Conservation (phyloP, 1,140 invertebrate species). For the Zaprionus gabonicus region DNA sequence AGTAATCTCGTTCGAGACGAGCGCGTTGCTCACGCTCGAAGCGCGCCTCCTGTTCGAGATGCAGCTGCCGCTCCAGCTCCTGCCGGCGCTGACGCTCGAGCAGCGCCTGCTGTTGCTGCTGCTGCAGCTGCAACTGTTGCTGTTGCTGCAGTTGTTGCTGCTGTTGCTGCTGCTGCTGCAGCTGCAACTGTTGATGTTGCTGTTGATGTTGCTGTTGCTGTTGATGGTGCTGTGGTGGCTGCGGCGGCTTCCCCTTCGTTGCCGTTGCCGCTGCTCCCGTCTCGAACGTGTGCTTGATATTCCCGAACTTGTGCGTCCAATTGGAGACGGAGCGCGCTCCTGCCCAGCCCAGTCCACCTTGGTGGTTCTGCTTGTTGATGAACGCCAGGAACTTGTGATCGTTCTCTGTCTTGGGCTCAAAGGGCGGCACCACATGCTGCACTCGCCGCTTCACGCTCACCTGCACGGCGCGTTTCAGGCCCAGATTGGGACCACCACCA, state of each 20-base stretch:
- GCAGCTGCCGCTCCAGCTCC: constrained; percentile 67
- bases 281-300: constrained; percentile 94
- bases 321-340: constrained; percentile 85
- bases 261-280: constrained; percentile 63
- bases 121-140: constrained; percentile 69
- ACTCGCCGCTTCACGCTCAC: constrained; percentile 85
- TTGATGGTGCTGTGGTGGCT: constrained; percentile 49
- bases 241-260: constrained; percentile 73
- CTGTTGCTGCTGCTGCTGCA: constrained; percentile 46
- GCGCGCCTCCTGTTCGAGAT: constrained; percentile 62
- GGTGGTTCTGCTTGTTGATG: constrained; percentile 90
- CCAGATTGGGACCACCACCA: constrained; percentile 75
- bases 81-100: constrained; percentile 67
- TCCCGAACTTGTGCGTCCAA: constrained; percentile 92
- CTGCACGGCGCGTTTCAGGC: constrained; percentile 86
- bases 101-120: constrained; percentile 51
- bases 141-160: constrained; percentile 49
- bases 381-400: constrained; percentile 93
- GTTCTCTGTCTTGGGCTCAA: constrained; percentile 92
- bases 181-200: constrained; percentile 30
- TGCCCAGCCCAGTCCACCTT: constrained; percentile 76
- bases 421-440: constrained; percentile 86
- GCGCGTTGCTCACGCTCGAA: constrained; percentile 68
- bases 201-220: constrained; percentile 54
- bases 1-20: constrained; percentile 65